These are phyloP conservation scores for Sceliomorpha sp. DNA, from an alignment of 2,888 invertebrate genomes.

Conservation along the genomic window DNA sequence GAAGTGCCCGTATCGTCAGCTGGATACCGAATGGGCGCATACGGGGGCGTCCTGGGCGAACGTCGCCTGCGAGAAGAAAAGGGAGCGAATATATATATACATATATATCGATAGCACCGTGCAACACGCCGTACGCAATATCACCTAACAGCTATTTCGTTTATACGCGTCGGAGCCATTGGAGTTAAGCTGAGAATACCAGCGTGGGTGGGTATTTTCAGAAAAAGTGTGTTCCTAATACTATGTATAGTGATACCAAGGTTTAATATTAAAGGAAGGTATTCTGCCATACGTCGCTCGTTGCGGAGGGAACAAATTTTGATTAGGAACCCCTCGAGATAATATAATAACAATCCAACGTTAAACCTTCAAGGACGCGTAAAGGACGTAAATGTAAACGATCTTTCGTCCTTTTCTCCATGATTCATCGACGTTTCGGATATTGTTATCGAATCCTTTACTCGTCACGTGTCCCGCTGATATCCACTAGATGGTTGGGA, in stretches of 20 bases:
- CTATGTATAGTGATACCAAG: constrained; percentile 74
- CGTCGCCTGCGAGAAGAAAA: constrained; percentile 23
- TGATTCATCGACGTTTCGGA: too few species aligned
- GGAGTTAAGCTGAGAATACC: not conserved
- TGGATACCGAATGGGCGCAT: constrained; percentile 12
- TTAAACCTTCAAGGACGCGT: too few species aligned
- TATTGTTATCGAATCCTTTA: too few species aligned
- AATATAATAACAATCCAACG: too few species aligned
- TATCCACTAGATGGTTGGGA: too few species aligned
- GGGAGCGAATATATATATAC: constrained; percentile 62
- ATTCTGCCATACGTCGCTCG: too few species aligned
- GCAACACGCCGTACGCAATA: constrained; percentile 74
- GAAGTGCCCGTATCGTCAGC: constrained; percentile 25
- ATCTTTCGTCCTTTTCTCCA: too few species aligned
- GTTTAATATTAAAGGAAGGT: too few species aligned
- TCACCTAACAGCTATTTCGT: constrained; percentile 78
- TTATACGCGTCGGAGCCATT: constrained; percentile 61
- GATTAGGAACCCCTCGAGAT: too few species aligned
- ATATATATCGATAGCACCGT: constrained; percentile 67
- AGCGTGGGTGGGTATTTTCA: constrained; percentile 29
- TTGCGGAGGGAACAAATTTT: too few species aligned
- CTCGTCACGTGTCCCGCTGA: too few species aligned
- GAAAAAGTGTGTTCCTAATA: constrained; percentile 48
- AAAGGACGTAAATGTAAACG: too few species aligned
- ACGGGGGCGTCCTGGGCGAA: constrained; percentile 19